These are phyloP conservation scores for Patella vulgata DNA, from an alignment of 1,140 invertebrate species.

Conservation along the genomic window DNA sequence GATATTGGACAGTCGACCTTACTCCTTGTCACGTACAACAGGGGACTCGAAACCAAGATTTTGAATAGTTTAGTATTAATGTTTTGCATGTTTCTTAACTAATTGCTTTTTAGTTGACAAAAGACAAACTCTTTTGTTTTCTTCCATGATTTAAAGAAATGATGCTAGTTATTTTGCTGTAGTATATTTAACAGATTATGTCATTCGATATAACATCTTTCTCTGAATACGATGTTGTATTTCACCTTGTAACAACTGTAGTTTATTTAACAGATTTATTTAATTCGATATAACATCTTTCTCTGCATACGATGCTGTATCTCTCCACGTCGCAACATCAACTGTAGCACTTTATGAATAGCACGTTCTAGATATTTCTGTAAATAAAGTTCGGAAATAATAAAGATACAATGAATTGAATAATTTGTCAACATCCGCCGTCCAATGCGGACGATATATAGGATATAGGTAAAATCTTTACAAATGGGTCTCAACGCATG, in stretches of 20 bases:
- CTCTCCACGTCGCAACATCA: conserved; percentile 94
- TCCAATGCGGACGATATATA: no score
- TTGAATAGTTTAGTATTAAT: no score
- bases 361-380: conserved; percentile 89
- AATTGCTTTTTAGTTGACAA: no score
- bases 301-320: conserved; percentile 94
- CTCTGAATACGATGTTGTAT: conserved; percentile 94
- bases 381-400: conserved; percentile 25
- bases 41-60: no score
- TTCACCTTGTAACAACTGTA: conserved; percentile 87
- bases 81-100: no score
- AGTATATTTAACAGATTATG: conserved; percentile 62
- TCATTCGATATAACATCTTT: conserved; percentile 95
- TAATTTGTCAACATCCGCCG: no score
- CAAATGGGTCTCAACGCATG: no score
- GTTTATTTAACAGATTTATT: conserved; percentile 61
- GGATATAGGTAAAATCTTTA: no score
- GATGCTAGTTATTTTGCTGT: background rate
- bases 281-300: conserved; percentile 95
- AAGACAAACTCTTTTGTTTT: no score
- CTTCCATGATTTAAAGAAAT: background rate
- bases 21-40: no score
- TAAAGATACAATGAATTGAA: background rate
- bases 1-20: no score
- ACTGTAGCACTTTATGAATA: conserved; percentile 89